Evolutionary conservation across 2,888 invertebrate genomes (phyloP).

Genomic region (Cantharis lateralis): DNA sequence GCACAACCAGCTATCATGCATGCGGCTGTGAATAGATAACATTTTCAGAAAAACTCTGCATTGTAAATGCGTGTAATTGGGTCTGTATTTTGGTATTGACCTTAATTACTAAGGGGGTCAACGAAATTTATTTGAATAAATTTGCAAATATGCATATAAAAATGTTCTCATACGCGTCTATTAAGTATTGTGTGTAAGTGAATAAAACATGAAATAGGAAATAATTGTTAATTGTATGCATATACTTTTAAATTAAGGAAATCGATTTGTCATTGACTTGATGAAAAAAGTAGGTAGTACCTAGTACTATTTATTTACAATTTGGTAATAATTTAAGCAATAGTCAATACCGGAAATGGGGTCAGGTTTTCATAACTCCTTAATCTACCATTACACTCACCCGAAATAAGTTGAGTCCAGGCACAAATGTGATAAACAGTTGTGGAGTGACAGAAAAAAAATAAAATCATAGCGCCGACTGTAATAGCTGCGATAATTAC

Average conservation of each 20-base stretch:
- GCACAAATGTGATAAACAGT: slow-evolving; percentile 93
- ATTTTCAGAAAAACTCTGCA: neutral
- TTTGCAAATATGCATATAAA: neutral
- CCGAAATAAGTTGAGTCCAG: slow-evolving; percentile 94
- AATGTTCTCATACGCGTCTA: neutral
- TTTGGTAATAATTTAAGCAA: neutral
- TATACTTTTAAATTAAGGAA: neutral
- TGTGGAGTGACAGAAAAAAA: slow-evolving; percentile 91
- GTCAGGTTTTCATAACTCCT: neutral
- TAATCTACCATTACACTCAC: slow-evolving; percentile 62
- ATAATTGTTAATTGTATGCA: neutral
- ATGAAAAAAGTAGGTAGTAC: neutral
- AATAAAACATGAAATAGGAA: neutral
- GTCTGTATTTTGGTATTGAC: neutral
- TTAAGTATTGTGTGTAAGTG: neutral
- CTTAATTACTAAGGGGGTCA: neutral
- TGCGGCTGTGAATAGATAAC: slow-evolving; percentile 67
- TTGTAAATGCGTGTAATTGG: neutral
- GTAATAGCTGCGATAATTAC: slow-evolving; percentile 84
- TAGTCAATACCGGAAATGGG: neutral
- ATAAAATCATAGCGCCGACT: slow-evolving; percentile 86
- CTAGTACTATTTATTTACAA: neutral
- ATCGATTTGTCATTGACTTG: neutral
- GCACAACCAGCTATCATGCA: slow-evolving; percentile 88
- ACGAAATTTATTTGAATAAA: neutral